phyloP scores from a whole-genome alignment of 1,140 invertebrate species.

The Paramacrobiotus metropolitanus region DNA sequence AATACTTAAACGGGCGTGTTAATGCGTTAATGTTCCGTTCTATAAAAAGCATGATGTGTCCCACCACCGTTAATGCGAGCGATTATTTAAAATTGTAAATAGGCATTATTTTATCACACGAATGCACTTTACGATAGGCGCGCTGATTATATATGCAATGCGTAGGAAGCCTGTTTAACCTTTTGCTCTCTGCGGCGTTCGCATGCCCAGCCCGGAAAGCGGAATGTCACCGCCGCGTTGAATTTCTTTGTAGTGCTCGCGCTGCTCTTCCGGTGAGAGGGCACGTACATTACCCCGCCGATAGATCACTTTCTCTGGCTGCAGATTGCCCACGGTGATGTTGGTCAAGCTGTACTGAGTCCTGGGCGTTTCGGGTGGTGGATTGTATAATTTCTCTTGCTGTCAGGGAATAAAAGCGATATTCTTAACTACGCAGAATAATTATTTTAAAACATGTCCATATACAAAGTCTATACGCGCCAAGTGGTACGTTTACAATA shows the following conservation, averaged over 20 bases:
- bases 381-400: constrained; percentile 18
- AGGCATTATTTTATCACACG: too few species aligned
- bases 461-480: too few species aligned
- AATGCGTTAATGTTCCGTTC: not conserved
- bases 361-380: constrained; percentile 19
- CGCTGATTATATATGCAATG: too few species aligned
- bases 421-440: too few species aligned
- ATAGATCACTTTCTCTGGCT: not conserved
- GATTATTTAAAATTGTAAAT: too few species aligned
- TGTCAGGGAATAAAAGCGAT: constrained; percentile 8
- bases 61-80: too few species aligned
- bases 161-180: too few species aligned
- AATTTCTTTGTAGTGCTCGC: constrained; percentile 52
- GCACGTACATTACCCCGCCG: constrained; percentile 24
- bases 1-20: too few species aligned
- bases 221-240: constrained; percentile 76
- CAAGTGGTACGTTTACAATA: too few species aligned
- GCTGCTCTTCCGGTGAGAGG: constrained; percentile 50
- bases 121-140: too few species aligned
- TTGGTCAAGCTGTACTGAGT: not conserved
- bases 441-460: too few species aligned
- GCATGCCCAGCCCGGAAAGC: constrained; percentile 57
- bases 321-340: not conserved
- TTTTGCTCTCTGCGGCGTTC: constrained; percentile 57
- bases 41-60: too few species aligned